Evolutionary conservation across 2,888 invertebrate genomes (phyloP).

Genomic region (Caenorhabditis sp.): DNA sequence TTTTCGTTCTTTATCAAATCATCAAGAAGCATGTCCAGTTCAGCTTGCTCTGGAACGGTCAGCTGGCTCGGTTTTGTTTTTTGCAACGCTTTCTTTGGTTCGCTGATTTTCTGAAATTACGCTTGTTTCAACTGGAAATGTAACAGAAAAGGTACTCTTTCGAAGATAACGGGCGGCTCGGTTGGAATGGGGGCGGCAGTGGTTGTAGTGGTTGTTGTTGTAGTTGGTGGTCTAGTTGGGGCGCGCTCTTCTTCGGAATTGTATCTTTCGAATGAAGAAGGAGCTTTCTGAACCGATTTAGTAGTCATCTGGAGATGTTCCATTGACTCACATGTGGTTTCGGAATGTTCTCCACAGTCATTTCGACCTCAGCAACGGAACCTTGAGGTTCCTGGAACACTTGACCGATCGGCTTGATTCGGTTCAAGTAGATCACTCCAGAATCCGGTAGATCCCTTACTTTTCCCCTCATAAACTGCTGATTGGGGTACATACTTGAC

Average conservation of each 20-base stretch:
- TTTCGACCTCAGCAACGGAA: constrained; percentile 16
- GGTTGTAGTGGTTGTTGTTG: constrained; percentile 1
- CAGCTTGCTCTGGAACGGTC: constrained; percentile 43
- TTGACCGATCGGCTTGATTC: constrained; percentile 60
- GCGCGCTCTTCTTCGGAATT: constrained; percentile 41
- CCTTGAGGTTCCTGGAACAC: constrained; percentile 17
- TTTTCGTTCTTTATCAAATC: constrained; percentile 50
- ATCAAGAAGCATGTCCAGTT: constrained; percentile 43
- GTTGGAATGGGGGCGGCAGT: neutral
- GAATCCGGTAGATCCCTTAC: constrained; percentile 62
- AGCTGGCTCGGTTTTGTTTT: constrained; percentile 28
- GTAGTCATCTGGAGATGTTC: no score
- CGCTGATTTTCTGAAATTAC: constrained; percentile 27
- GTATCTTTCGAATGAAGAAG: constrained; percentile 50
- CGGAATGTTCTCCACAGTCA: constrained; percentile 9
- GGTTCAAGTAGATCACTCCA: constrained; percentile 62
- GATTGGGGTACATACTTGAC: constrained; percentile 56
- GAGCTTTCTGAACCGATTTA: constrained; percentile 16
- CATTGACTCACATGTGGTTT: constrained; percentile 13
- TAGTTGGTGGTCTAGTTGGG: constrained; percentile 4
- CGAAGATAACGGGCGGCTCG: no score
- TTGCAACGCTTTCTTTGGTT: constrained; percentile 14
- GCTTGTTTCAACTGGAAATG: no score
- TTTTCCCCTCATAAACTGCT: constrained; percentile 55
- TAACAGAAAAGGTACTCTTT: neutral